Evolutionary conservation across 2,113 vertebrate genomes (phyloP).

Genomic region (Pagrus major): DNA sequence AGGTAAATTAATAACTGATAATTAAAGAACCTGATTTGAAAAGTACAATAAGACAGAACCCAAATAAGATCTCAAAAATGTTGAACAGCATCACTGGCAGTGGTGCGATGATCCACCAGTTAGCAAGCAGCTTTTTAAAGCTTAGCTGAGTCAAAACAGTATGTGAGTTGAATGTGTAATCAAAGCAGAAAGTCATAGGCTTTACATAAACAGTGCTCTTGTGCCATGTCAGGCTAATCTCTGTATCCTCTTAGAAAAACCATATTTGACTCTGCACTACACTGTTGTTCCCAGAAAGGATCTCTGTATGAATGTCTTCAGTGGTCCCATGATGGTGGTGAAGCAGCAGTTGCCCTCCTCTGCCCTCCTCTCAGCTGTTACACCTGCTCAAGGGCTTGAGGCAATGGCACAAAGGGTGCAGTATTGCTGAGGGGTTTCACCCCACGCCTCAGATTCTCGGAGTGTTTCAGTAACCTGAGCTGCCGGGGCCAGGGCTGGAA

Average conservation of each 20-base stretch:
- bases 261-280: constrained; percentile 35
- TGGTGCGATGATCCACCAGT: neutral
- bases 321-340: neutral
- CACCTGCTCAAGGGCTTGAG: constrained; percentile 57
- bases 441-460: constrained; percentile 71
- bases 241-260: constrained; percentile 2
- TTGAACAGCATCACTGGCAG: neutral
- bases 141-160: neutral
- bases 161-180: neutral
- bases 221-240: neutral
- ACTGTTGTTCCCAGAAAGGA: constrained; percentile 2
- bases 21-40: neutral
- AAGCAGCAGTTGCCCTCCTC: constrained; percentile 74
- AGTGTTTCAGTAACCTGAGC: constrained; percentile 66
- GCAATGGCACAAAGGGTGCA: constrained; percentile 77
- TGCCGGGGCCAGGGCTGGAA: constrained; percentile 5
- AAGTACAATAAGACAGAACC: neutral
- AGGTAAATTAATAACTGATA: neutral
- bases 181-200: neutral
- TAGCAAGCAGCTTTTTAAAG: neutral
- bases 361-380: constrained; percentile 77
- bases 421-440: constrained; percentile 59
- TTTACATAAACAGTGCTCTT: neutral
- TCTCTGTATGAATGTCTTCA: neutral
- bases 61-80: too few relatives aligned